Base-by-base conservation (phyloP, 1,140 invertebrate species). In the Drosophila paulistorum region DNA sequence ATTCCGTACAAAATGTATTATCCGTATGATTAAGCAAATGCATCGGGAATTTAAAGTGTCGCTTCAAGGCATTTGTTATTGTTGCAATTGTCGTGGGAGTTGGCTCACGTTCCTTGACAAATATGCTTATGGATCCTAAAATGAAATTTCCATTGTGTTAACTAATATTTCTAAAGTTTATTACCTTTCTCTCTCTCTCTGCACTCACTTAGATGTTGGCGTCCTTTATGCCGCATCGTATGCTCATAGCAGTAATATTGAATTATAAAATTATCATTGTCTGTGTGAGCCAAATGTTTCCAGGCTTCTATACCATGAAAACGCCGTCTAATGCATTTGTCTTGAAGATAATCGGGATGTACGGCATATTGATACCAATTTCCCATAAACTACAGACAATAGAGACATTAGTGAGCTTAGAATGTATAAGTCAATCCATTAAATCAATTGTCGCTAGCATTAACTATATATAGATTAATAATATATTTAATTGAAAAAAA, bases 41-140 rank as follows among this genome's bases (percentile, higher is more conserved):
- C 7, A 65, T 4, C 0, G 63, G 63, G 54, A 71, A 71, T 14
- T 71, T 71, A 7, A 71, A 71, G 54, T 61, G 37, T 9, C 57
- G 23, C 9, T 55, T 71, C 20, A 61, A 54, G 23, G 62, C 69
- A 58, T 57, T 42, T 14, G n/a, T 11, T 37, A 64, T 48, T 2
- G 13, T 6, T 33, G 17, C 23, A 23, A 45, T 14, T 10, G 54
- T 64, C 9, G 10, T 26, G 2, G 13, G 9, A 13, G 51, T 54
- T 9, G 51, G 35, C 9, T 45, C 11, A 13, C 11, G 67, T 17
- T 63, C 45, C 6, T 35, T 35, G 3, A 35, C 60, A 20, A 57
- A 69, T 30, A 69, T 64, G 26, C 45, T 62, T 11, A 63, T 69
- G 9, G 68, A 58, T 63, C 48, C 67, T 63, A 7, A 23, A 42